phyloP scores from a whole-genome alignment of 2,113 vertebrate species.

The Ranitomeya variabilis region DNA sequence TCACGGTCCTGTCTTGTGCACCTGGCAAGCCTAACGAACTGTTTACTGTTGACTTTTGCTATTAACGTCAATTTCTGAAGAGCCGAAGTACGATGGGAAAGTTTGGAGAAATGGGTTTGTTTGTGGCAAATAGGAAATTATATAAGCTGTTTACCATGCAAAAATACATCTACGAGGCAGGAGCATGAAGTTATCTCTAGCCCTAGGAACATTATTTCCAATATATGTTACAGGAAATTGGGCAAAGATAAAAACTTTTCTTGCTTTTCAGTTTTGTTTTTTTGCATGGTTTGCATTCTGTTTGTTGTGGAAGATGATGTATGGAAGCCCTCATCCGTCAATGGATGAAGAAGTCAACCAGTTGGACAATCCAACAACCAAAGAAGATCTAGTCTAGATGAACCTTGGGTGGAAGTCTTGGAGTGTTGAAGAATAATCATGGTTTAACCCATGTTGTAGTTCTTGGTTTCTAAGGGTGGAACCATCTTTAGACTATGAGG shows the following conservation, averaged over 20 bases:
- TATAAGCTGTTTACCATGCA: not conserved
- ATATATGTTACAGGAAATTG: not conserved
- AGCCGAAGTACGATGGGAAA: not conserved
- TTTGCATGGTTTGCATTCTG: not conserved
- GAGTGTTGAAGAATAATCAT: not conserved
- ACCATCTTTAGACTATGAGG: not conserved
- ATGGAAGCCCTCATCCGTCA: not conserved
- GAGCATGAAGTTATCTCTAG: not conserved
- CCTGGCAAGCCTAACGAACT: slow-evolving; percentile 26
- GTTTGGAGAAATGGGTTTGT: not conserved
- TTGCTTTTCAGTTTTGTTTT: not conserved
- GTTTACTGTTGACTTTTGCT: slow-evolving; percentile 34
- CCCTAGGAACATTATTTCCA: not conserved
- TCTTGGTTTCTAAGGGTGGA: not conserved
- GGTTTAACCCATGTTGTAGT: not conserved
- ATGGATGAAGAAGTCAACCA: not conserved
- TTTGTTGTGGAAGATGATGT: not conserved
- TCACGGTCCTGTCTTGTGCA: slow-evolving; percentile 13
- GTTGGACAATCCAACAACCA: not conserved
- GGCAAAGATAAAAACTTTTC: not conserved
- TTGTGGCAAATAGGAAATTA: not conserved
- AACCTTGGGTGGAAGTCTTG: not conserved
- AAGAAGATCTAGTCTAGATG: not conserved
- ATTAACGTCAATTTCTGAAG: slow-evolving; percentile 31
- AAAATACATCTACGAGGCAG: not conserved